Evolutionary conservation across 2,888 invertebrate species (phyloP), one percentile per base, ranked within the genome.

Genomic region (Xanthorhoe spadicearia): DNA sequence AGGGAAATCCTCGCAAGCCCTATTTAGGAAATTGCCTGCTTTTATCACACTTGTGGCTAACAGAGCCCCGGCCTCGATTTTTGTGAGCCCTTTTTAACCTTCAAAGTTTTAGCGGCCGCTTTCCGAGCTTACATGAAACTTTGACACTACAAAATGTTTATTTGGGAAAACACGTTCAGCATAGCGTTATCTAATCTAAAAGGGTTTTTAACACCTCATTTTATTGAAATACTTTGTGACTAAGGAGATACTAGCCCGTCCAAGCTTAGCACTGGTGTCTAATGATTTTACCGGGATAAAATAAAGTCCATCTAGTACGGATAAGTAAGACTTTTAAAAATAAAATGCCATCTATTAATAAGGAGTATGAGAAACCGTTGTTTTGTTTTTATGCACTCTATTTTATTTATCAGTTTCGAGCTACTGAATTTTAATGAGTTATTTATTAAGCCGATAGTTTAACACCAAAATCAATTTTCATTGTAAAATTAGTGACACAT

Each of bases 11-110:
- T 84, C 86, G 79, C 82, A 86, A 89, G 87, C 81, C 84, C 86
- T 89, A 89, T 90, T 90, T 89, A 88, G 88, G 81, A 89, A 88
- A 90, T 89, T 90, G 89, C 84, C 82, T 88, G 82, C 83, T 63
- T 87, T 88, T 89, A 88, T 90, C 88, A 86, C 82, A 82, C 74
- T 79, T 83, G 86, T 83, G 88, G 87, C 85, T 85, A 84, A 77
- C 80, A 75, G 79, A 75, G 77, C 72, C 66, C 73, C 76, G 82
- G 70, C 80, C 80, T 74, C 80, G 79, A 83, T 83, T 74, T 77
- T 78, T 71, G 72, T 68, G 65, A 73, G 70, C 72, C 73, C 74
- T 82, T 83, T 83, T 80, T 74, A 72, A 79, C 79, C 79, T 78
- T 75, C 76, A 73, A 79, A 81, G 76, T 79, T 79, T 80, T 74